Base-by-base conservation (phyloP, 2,797 vertebrate species). In the Antrozous pallidus region DNA sequence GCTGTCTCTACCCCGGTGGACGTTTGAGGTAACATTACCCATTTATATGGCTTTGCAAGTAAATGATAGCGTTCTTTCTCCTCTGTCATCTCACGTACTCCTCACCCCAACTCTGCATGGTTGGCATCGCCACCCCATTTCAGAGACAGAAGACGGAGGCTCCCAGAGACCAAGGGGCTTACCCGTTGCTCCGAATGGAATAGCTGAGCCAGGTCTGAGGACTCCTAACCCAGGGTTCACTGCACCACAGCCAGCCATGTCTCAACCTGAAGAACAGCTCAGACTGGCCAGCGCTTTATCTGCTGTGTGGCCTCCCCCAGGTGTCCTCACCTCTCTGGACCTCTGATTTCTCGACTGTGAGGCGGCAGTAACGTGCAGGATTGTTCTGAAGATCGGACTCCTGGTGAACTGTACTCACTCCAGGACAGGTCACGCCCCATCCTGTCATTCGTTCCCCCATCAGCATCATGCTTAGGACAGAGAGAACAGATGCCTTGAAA, bases 401-500 rank as follows among this genome's bases (percentile, higher is more conserved):
- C 71, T 26, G 40, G 71, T 82, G 56, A 7, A 83, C 6, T 17
- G 69, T 13, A 16, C 10, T 42, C 1, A 18, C 38, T 26, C 47
- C 78, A 24, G 8, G 36, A 61, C 0, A 40, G 54, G 51, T 38
- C 73, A 28, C 13, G 9, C 6, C 78, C 16, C 45, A 3, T 26
- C 49, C 45, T 36, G 36, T 10, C 9, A 77, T 31, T 86, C 81
- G 6, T 8, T 63, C 31, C 61, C 75, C 28, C 24, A 13, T 24
- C 51, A 58, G 36, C 69, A 20, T 73, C 42, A 31, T 26, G 40
- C 69, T 36, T 22, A 3, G 26, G 38, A 92, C 33, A 33, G 45
- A 81, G 7, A 36, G 0, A 82, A 86, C 31, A 63, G 63, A 74
- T 3, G 24, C n/a, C 56, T n/a, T 79, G 40, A 45, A 94, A 93